Evolutionary conservation across 2,888 invertebrate species (phyloP).

Genomic region (Macropis europaea): DNA sequence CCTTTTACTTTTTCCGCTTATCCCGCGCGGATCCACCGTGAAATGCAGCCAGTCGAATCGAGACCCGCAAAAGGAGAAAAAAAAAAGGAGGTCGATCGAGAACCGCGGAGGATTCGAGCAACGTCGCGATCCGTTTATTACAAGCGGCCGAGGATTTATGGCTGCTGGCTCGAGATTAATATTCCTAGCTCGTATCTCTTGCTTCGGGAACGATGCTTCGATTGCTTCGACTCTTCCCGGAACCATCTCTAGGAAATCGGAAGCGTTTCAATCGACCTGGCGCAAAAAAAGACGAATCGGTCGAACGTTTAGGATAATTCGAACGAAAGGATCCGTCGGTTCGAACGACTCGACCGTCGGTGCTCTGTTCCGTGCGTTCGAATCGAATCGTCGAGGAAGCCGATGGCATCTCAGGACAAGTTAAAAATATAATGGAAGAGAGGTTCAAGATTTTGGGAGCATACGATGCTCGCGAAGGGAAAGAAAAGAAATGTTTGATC

Average conservation of each 20-base stretch:
- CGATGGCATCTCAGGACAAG: no score
- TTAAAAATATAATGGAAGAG: no score
- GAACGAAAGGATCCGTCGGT: no score
- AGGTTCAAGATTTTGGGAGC: background rate
- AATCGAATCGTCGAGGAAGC: no score
- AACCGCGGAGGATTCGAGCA: slow-evolving; percentile 19
- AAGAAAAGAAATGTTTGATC: no score
- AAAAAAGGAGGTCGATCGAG: slow-evolving; percentile 26
- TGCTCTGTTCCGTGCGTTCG: no score
- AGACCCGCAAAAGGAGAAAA: background rate
- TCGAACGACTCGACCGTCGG: no score
- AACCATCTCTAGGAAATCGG: no score
- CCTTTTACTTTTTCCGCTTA: slow-evolving; percentile 19
- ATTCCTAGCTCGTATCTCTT: slow-evolving; percentile 24
- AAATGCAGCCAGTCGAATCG: background rate
- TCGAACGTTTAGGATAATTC: no score
- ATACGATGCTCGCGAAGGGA: no score
- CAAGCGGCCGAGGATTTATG: slow-evolving; percentile 34
- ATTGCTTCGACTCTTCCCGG: background rate
- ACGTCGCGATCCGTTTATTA: slow-evolving; percentile 38
- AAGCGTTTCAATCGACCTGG: no score
- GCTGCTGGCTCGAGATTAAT: slow-evolving; percentile 32
- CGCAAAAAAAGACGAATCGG: no score
- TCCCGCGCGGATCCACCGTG: slow-evolving; percentile 4
- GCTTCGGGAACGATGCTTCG: slow-evolving; percentile 8